These are phyloP conservation scores for Pheosia tremula DNA, from an alignment of 2,888 invertebrate species.

Conservation along the genomic window DNA sequence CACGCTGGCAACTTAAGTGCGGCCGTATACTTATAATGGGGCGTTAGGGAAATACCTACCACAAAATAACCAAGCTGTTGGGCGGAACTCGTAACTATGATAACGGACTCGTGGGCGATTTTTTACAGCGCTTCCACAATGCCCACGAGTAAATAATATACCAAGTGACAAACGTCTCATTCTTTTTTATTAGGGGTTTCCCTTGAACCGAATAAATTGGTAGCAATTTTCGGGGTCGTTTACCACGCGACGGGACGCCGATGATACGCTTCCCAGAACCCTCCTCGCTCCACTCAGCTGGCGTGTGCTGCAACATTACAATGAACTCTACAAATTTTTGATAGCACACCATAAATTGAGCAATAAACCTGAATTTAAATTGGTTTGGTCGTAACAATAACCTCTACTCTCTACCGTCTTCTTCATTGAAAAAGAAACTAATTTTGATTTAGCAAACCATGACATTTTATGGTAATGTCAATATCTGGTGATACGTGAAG, in stretches of 20 bases:
- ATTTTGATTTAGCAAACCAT: no score
- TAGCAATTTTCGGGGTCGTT: constrained; percentile 77
- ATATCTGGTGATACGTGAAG: no score
- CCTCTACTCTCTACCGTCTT: no score
- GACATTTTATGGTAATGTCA: no score
- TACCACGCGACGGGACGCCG: constrained; percentile 72
- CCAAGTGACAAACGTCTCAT: constrained; percentile 75
- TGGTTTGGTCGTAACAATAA: no score
- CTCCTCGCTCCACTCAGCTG: constrained; percentile 53
- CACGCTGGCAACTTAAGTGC: constrained; percentile 38
- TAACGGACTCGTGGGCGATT: constrained; percentile 44
- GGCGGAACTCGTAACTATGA: constrained; percentile 34
- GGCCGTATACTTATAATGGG: constrained; percentile 46
- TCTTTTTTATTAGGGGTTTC: constrained; percentile 75
- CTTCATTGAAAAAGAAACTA: no score
- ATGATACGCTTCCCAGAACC: constrained; percentile 65
- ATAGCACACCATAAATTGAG: constrained; percentile 41
- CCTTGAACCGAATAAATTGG: constrained; percentile 80
- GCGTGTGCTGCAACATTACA: constrained; percentile 46
- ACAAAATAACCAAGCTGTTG: constrained; percentile 37
- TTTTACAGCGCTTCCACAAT: constrained; percentile 48
- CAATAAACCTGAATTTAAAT: no score
- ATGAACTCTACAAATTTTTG: constrained; percentile 53
- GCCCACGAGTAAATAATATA: constrained; percentile 72
- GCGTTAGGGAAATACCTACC: constrained; percentile 48